Evolutionary conservation across 92 coral and sea anemone genomes (phyloP).

Genomic region (Pocillopora meandrina): DNA sequence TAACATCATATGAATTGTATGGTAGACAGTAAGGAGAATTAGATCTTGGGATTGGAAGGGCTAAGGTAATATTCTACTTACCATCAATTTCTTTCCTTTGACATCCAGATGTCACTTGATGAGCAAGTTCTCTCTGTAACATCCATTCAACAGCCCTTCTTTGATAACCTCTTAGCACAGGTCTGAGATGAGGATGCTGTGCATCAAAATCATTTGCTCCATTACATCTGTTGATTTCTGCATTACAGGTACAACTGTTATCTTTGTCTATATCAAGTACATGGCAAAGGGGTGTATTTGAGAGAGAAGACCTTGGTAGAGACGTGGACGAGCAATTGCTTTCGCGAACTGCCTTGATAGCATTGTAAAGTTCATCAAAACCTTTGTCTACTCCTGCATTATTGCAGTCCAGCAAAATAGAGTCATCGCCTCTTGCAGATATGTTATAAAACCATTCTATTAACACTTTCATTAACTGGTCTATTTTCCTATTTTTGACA

Average conservation of each 20-base stretch:
- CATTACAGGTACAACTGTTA: not conserved
- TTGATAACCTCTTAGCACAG: constrained; percentile 84
- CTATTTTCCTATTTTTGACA: constrained; percentile 56
- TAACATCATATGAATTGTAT: no score
- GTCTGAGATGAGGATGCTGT: constrained; percentile 82
- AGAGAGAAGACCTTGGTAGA: not conserved
- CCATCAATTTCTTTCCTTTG: constrained; percentile 20
- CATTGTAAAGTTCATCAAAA: constrained; percentile 75
- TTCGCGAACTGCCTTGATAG: constrained; percentile 68
- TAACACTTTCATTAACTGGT: constrained; percentile 68
- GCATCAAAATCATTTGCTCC: constrained; percentile 1
- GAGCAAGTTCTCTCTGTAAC: constrained; percentile 66
- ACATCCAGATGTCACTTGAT: not conserved
- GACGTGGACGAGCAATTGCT: not conserved
- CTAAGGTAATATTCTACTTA: not conserved
- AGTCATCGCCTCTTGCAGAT: not conserved
- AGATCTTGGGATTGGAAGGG: no score
- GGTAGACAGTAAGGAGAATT: no score
- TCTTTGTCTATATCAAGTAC: not conserved
- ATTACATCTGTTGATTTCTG: not conserved
- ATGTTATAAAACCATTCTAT: constrained; percentile 71
- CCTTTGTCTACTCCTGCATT: constrained; percentile 25
- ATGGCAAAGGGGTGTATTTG: not conserved
- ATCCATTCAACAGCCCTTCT: constrained; percentile 89
- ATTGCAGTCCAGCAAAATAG: not conserved